Evolutionary conservation across 2,113 vertebrate genomes (phyloP).

Genomic region (Protomyctophum bolini): DNA sequence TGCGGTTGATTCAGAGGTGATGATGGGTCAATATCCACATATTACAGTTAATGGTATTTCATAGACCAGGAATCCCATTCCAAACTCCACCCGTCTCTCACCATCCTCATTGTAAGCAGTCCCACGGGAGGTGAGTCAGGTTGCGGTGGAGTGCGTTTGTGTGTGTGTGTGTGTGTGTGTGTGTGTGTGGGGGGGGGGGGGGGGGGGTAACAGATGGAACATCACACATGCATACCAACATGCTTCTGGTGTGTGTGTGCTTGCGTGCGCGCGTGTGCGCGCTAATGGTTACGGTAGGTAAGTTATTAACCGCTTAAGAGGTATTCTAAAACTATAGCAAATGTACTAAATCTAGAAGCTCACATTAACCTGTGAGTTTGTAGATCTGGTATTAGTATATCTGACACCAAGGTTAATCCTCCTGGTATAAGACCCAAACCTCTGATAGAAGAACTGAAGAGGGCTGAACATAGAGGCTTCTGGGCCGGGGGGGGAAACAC

Average conservation of each 20-base stretch:
- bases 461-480: too few relatives aligned
- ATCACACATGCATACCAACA: conserved; percentile 15
- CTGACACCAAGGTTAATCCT: too few relatives aligned
- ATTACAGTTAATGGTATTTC: neutral
- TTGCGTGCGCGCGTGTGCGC: neutral
- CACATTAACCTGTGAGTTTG: too few relatives aligned
- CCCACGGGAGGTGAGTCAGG: conserved; percentile 5
- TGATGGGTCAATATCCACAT: neutral
- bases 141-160: neutral
- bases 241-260: neutral
- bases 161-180: too few relatives aligned
- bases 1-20: neutral
- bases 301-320: too few relatives aligned
- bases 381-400: too few relatives aligned
- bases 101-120: neutral
- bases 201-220: neutral
- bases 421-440: too few relatives aligned
- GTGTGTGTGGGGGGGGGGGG: conserved; percentile 4
- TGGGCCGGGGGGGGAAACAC: too few relatives aligned
- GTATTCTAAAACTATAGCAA: too few relatives aligned
- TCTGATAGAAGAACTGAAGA: too few relatives aligned
- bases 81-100: neutral
- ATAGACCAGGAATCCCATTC: conserved; percentile 8
- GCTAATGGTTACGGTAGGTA: too few relatives aligned
- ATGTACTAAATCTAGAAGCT: too few relatives aligned